Evolutionary conservation across 2,797 vertebrate species (phyloP).

Genomic region (Podargus strigoides): DNA sequence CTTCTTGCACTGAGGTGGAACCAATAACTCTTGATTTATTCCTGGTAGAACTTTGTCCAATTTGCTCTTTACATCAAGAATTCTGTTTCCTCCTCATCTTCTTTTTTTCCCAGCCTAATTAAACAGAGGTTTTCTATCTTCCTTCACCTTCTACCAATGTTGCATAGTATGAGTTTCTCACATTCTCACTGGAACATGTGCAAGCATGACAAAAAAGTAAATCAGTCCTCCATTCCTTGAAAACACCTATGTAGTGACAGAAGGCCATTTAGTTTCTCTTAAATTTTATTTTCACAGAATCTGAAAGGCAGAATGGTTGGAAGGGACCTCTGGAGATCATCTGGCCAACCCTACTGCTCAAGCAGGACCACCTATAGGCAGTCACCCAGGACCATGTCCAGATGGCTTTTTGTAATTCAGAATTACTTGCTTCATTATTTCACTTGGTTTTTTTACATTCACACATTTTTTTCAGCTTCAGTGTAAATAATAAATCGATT

Average conservation of each 20-base stretch:
- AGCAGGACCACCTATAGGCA: not conserved
- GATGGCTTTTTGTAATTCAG: not conserved
- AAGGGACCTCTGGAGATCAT: not conserved
- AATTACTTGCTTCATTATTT: not conserved
- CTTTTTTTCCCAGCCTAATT: not conserved
- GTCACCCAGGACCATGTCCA: not conserved
- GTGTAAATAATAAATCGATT: constrained; percentile 29
- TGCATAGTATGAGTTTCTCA: not conserved
- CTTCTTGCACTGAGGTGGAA: not conserved
- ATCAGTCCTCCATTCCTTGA: not conserved
- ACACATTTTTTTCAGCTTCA: not conserved
- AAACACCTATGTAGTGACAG: not conserved
- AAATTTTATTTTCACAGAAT: not conserved
- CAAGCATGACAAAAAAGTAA: not conserved
- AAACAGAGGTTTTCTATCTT: not conserved
- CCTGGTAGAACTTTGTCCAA: not conserved
- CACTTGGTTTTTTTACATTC: not conserved
- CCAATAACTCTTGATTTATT: not conserved
- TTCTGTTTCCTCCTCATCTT: not conserved
- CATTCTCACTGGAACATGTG: not conserved
- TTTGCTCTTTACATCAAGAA: not conserved
- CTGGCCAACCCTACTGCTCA: not conserved
- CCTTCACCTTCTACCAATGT: not conserved
- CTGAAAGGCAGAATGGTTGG: not conserved
- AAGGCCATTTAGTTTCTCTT: not conserved